A percentile compares a stretch with the other conserved stretches of the same genome.
Evolutionary conservation across 2,113 vertebrate genomes (phyloP).

Genomic region (Pseudonaja textilis): DNA sequence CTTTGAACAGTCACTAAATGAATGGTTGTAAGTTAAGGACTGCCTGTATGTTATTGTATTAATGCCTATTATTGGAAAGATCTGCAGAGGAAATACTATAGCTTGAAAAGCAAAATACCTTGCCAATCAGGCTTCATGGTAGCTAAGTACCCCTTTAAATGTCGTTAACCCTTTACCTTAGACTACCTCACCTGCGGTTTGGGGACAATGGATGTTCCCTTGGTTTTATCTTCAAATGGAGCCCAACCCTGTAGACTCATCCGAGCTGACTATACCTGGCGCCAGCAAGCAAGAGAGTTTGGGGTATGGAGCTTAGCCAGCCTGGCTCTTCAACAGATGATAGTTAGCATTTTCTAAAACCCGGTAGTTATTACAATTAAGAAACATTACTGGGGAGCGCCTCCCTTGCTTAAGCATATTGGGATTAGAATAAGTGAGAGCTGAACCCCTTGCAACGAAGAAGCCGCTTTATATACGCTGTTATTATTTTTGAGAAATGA

Average conservation of each 20-base stretch:
- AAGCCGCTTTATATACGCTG: slow-evolving; percentile 29
- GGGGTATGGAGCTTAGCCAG: slow-evolving; percentile 52
- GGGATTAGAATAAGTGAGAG: slow-evolving; percentile 56
- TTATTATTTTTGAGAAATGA: slow-evolving; percentile 49
- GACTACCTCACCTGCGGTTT: neutral
- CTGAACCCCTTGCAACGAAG: slow-evolving; percentile 30
- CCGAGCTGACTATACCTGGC: slow-evolving; percentile 52
- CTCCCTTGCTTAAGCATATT: slow-evolving; percentile 50
- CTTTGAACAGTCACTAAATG: neutral
- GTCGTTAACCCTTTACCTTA: slow-evolving; percentile 12
- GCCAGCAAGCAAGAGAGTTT: slow-evolving; percentile 44
- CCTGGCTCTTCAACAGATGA: slow-evolving; percentile 30
- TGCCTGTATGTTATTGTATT: neutral
- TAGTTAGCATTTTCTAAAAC: slow-evolving; percentile 48
- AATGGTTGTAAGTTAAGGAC: neutral
- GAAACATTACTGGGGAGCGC: slow-evolving; percentile 35
- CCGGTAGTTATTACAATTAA: slow-evolving; percentile 59
- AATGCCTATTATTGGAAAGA: neutral
- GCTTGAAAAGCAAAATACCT: neutral
- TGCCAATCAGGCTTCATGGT: neutral
- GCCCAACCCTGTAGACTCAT: slow-evolving; percentile 38
- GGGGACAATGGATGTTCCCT: slow-evolving; percentile 9
- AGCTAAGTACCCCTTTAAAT: neutral
- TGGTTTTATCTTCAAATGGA: neutral
- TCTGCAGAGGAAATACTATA: neutral